Conservation (phyloP, 2,797 vertebrate species). For the Sebastiscus tertius region DNA sequence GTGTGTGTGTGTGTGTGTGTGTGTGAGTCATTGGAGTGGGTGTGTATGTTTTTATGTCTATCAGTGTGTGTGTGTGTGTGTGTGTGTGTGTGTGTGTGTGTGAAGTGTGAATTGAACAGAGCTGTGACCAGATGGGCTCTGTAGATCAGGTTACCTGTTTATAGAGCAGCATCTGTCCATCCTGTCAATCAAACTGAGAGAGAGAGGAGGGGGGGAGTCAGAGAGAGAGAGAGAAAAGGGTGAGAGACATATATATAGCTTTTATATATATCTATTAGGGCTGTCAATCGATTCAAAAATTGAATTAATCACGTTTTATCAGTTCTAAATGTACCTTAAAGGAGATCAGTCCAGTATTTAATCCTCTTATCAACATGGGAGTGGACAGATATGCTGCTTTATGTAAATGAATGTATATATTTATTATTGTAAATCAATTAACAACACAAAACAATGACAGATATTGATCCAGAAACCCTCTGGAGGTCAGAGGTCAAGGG, state of each 20-base stretch:
- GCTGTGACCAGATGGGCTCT: conserved; percentile 77
- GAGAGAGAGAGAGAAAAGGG: conserved; percentile 4
- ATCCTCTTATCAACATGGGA: too few species aligned
- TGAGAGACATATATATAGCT: neutral
- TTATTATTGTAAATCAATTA: too few species aligned
- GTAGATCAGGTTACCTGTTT: conserved; percentile 77
- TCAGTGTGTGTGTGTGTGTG: conserved; percentile 2
- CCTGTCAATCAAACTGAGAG: conserved; percentile 67
- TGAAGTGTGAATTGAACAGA: conserved; percentile 73
- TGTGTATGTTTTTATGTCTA: neutral
- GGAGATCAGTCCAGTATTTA: too few species aligned
- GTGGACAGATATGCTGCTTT: too few species aligned
- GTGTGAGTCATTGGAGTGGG: conserved; percentile 24
- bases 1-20: conserved; percentile 4
- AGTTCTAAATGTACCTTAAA: too few species aligned
- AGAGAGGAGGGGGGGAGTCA: conserved; percentile 1
- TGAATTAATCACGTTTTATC: too few species aligned
- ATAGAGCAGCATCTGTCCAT: conserved; percentile 76
- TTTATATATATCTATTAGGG: too few species aligned
- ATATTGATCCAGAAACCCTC: too few species aligned
- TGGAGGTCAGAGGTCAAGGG: too few species aligned
- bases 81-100: conserved; percentile 31
- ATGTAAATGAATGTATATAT: too few species aligned
- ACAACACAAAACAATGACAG: too few species aligned
- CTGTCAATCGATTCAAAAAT: too few species aligned